phyloP scores from a whole-genome alignment of 2,113 vertebrate genomes.

The Vidua chalybeata region DNA sequence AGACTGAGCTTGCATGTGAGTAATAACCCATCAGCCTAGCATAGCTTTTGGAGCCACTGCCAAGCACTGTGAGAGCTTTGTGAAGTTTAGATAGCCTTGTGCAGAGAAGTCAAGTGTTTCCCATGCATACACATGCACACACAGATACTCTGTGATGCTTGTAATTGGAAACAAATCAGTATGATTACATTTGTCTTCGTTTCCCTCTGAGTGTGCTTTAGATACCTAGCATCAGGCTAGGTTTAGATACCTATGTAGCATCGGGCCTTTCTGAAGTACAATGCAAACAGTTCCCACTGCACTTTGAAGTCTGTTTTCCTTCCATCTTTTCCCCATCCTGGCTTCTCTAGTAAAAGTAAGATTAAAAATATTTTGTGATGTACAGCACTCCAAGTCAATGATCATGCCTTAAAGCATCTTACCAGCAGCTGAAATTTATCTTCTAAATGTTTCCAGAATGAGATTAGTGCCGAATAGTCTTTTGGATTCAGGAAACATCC shows the following conservation, averaged over 20 bases:
- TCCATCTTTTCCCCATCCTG: not conserved
- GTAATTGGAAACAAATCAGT: not conserved
- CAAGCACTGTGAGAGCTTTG: not conserved
- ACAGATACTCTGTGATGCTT: not conserved
- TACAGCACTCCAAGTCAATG: not conserved
- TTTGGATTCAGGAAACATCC: not conserved
- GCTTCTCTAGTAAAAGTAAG: not conserved
- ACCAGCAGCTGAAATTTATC: not conserved
- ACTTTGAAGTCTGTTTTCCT: not conserved
- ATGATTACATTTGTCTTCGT: not conserved
- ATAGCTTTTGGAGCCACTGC: not conserved
- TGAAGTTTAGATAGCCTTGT: not conserved
- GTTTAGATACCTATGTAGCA: not conserved
- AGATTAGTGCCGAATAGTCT: not conserved
- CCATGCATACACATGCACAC: fast-evolving
- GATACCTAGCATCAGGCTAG: not conserved
- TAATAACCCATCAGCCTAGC: fast-evolving
- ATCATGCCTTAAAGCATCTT: not conserved
- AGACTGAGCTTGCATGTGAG: not conserved
- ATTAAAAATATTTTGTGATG: not conserved
- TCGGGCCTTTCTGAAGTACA: not conserved
- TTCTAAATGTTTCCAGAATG: not conserved
- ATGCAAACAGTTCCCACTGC: not conserved
- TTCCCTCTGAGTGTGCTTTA: not conserved
- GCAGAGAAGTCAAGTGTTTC: not conserved